phyloP scores from a whole-genome alignment of 2,113 vertebrate genomes.

The Xiphias gladius region DNA sequence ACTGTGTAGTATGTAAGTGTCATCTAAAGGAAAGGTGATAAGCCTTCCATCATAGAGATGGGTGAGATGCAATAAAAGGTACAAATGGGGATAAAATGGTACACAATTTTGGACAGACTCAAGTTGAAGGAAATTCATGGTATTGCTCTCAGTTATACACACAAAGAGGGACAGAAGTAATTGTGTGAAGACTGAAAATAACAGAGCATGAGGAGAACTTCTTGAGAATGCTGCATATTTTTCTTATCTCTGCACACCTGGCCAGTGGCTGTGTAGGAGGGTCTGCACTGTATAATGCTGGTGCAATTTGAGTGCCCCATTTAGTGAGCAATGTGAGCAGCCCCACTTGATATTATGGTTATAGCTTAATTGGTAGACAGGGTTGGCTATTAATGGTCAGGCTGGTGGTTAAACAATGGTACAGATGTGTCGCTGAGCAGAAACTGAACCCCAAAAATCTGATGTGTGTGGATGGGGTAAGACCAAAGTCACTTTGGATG shows the following conservation, averaged over 20 bases:
- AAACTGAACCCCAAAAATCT: slow-evolving; percentile 19
- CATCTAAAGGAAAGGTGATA: no score
- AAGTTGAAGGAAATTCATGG: not conserved
- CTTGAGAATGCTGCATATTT: not conserved
- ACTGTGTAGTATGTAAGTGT: not conserved
- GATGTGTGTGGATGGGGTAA: not conserved
- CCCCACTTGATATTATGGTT: slow-evolving; percentile 8
- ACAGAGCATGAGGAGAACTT: not conserved
- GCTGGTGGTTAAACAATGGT: slow-evolving; percentile 6
- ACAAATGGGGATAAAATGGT: no score
- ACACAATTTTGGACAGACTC: not conserved
- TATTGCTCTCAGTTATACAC: not conserved
- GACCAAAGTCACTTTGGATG: not conserved
- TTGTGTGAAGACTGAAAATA: not conserved
- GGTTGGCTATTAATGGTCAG: slow-evolving; percentile 27
- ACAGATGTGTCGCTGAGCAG: slow-evolving; percentile 6
- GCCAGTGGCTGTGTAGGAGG: not conserved
- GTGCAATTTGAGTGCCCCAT: no score
- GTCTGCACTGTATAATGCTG: not conserved
- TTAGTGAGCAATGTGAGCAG: not conserved
- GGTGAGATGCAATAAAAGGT: not conserved
- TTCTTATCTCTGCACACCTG: not conserved
- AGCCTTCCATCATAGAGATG: not conserved
- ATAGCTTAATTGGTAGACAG: slow-evolving; percentile 12
- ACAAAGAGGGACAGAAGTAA: not conserved